phyloP scores from a whole-genome alignment of 2,888 invertebrate species.

The Sialis fuliginosa region DNA sequence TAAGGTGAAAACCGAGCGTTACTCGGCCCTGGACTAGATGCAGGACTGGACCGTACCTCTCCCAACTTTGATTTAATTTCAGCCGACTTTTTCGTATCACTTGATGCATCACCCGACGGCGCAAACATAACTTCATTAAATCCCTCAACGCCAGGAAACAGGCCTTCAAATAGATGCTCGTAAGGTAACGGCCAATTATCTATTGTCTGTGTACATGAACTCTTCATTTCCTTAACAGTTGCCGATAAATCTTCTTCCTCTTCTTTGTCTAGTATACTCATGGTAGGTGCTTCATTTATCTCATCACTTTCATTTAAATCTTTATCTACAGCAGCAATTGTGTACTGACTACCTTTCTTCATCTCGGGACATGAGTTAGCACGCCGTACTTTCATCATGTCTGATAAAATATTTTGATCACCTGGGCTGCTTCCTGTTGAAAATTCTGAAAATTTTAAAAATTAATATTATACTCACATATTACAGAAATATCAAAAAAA shows the following conservation, averaged over 20 bases:
- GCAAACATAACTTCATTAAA: too few species aligned
- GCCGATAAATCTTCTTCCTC: slow-evolving; percentile 14
- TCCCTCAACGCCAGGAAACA: slow-evolving; percentile 30
- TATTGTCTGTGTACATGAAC: slow-evolving; percentile 44
- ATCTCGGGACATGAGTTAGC: slow-evolving; percentile 51
- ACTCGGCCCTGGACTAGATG: slow-evolving; percentile 20
- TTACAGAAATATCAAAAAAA: background rate
- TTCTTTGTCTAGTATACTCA: background rate
- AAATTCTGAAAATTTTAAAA: slow-evolving; percentile 13
- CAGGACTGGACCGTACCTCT: slow-evolving; percentile 14
- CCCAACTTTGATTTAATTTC: slow-evolving; percentile 21
- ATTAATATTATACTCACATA: background rate
- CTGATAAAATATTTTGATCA: slow-evolving; percentile 14
- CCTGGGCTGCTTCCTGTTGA: slow-evolving; percentile 28
- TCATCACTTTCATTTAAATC: slow-evolving; percentile 25
- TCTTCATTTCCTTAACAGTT: slow-evolving; percentile 8
- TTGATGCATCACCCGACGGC: slow-evolving; percentile 6
- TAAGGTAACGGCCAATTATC: slow-evolving; percentile 53
- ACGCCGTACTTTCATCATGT: slow-evolving; percentile 29
- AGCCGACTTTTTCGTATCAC: slow-evolving; percentile 18
- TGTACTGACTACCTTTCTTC: slow-evolving; percentile 21
- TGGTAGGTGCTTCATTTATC: slow-evolving; percentile 7
- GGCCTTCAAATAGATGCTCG: slow-evolving; percentile 56
- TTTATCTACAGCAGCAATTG: slow-evolving; percentile 13
- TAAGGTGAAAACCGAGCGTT: slow-evolving; percentile 29